Conservation (phyloP, 2,797 vertebrate genomes). For the Parotocinclus haroldoi region DNA sequence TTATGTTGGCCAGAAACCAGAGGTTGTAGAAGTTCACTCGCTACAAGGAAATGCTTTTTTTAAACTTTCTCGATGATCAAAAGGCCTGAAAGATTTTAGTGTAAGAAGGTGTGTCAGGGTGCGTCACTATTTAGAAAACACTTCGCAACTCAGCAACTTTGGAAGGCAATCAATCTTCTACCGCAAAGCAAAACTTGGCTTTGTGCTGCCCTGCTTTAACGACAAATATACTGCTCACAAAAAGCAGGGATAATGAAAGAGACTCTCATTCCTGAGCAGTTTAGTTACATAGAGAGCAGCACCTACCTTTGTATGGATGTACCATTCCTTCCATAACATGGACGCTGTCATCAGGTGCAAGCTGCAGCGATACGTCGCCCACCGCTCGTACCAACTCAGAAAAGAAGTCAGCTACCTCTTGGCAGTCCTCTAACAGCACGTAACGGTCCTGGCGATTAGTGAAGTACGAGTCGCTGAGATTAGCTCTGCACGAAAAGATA, state of each 20-base stretch:
- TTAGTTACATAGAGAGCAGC: too few species aligned
- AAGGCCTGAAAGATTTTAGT: slow-evolving; percentile 7
- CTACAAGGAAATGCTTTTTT: slow-evolving; percentile 23
- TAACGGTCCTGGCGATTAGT: slow-evolving; percentile 97
- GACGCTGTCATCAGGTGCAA: slow-evolving; percentile 82
- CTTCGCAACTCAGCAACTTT: neutral
- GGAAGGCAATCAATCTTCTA: too few species aligned
- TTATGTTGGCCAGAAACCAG: too few species aligned
- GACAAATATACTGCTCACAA: too few species aligned
- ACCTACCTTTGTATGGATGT: slow-evolving; percentile 86
- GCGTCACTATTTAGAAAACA: neutral
- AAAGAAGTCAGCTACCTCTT: slow-evolving; percentile 90
- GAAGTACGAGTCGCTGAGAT: slow-evolving; percentile 97
- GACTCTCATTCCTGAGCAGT: too few species aligned
- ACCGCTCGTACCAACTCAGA: slow-evolving; percentile 85
- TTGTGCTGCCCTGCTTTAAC: neutral
- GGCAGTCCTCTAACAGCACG: slow-evolving; percentile 85
- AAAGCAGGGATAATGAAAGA: too few species aligned
- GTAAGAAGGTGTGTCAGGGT: slow-evolving; percentile 1
- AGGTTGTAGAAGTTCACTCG: neutral
- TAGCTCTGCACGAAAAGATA: slow-evolving; percentile 72
- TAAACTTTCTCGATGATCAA: slow-evolving; percentile 5
- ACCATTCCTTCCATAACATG: slow-evolving; percentile 84
- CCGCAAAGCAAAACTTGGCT: neutral
- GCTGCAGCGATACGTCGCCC: slow-evolving; percentile 87